Conservation (phyloP, 2,888 invertebrate genomes). For the Rotaria sp. region DNA sequence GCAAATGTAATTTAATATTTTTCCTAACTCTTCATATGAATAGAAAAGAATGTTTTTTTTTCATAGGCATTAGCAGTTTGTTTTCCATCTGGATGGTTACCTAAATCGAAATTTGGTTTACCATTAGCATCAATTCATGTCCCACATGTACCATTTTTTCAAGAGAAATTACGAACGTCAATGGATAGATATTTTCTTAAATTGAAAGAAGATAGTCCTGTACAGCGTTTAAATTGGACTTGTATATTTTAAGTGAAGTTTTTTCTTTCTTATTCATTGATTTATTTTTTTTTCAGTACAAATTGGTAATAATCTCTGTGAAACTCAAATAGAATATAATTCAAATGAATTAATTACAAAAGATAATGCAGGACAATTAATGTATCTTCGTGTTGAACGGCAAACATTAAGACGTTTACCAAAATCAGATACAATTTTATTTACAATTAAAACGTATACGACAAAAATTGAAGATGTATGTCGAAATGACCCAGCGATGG, state of each 20-base stretch:
- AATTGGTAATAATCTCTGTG: background rate
- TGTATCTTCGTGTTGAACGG: background rate
- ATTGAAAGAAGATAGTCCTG: background rate
- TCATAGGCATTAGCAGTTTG: constrained; percentile 9
- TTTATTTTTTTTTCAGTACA: constrained; percentile 11
- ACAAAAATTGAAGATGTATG: background rate
- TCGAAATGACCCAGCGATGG: background rate
- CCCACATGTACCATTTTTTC: constrained; percentile 18
- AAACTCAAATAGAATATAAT: no score
- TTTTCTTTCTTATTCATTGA: background rate
- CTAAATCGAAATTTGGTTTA: constrained; percentile 7
- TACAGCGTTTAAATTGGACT: background rate
- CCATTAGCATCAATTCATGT: background rate
- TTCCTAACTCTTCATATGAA: background rate
- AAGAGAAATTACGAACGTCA: background rate
- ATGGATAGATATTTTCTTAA: constrained; percentile 27
- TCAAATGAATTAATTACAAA: background rate
- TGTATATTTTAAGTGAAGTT: background rate
- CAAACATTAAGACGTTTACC: constrained; percentile 20
- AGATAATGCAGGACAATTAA: background rate
- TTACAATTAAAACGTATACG: constrained; percentile 29
- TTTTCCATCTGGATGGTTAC: constrained; percentile 9
- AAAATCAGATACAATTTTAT: background rate
- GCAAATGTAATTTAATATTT: background rate
- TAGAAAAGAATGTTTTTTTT: background rate